Percentiles rank a stretch among this genome's conserved stretches.
phyloP scores from a whole-genome alignment of 2,888 invertebrate genomes.

The Tricholauxania praeusta region DNA sequence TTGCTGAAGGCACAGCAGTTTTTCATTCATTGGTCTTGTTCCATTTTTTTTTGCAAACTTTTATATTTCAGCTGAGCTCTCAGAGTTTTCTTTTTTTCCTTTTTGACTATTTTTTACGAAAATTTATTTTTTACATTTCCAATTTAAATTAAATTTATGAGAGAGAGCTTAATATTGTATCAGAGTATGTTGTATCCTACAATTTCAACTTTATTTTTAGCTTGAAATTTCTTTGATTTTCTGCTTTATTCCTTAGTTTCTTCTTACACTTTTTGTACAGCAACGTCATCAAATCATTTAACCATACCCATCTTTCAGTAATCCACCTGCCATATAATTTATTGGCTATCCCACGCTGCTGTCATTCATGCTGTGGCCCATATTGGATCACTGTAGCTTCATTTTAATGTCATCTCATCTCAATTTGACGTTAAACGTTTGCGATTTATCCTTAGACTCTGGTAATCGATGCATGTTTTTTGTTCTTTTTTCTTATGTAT shows the following conservation, averaged over 20 bases:
- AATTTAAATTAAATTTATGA: background rate
- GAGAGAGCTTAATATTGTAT: background rate
- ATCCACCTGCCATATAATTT: no score
- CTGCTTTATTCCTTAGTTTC: background rate
- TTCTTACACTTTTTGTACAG: background rate
- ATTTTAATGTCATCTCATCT: background rate
- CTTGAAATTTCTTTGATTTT: no score
- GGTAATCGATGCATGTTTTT: background rate
- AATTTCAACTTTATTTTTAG: no score
- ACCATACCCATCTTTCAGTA: background rate
- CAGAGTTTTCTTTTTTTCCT: background rate
- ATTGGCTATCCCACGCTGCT: no score
- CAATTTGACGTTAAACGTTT: conserved; percentile 8
- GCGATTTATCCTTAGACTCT: background rate
- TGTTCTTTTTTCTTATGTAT: background rate
- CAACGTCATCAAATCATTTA: no score
- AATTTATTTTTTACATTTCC: background rate
- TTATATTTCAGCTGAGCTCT: background rate
- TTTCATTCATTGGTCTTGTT: conserved; percentile 13
- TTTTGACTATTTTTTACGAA: background rate
- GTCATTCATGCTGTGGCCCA: conserved; percentile 1
- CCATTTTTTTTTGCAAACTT: background rate
- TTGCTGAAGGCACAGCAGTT: background rate
- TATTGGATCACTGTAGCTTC: background rate
- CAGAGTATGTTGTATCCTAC: no score